A percentile compares a stretch with the other conserved stretches of the same genome.
These are phyloP conservation scores for Agrotis ipsilon DNA, from an alignment of 2,888 invertebrate species.

Conservation along the genomic window DNA sequence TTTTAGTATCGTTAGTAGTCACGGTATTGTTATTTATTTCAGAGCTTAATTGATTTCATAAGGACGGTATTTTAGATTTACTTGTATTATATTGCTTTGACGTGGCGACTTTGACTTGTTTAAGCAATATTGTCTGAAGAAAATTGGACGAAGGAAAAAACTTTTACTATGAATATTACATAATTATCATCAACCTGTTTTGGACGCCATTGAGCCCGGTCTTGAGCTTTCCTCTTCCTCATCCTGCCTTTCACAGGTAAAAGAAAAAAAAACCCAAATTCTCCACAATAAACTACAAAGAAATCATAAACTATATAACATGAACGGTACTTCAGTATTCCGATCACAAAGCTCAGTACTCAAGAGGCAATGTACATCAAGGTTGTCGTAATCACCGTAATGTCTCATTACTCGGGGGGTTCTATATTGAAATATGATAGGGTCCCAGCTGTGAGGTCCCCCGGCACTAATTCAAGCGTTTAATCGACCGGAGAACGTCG, in stretches of 20 bases:
- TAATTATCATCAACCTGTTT: no score
- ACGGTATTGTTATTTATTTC: background rate
- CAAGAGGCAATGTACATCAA: slow-evolving; percentile 67
- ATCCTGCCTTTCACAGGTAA: no score
- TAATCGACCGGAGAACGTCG: slow-evolving; percentile 75
- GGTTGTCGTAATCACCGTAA: slow-evolving; percentile 63
- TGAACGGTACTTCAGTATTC: slow-evolving; percentile 47
- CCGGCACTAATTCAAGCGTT: slow-evolving; percentile 79
- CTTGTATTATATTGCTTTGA: no score
- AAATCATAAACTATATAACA: slow-evolving; percentile 42
- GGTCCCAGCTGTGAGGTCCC: slow-evolving; percentile 79
- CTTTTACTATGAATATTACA: no score
- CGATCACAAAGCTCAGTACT: slow-evolving; percentile 57
- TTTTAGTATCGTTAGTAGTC: background rate
- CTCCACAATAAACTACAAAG: slow-evolving; percentile 24
- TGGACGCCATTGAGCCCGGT: no score
- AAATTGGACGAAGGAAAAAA: no score
- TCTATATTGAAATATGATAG: slow-evolving; percentile 82
- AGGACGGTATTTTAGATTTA: background rate
- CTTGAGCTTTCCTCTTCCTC: no score
- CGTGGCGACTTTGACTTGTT: no score
- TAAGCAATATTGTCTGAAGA: no score
- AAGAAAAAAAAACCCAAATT: background rate
- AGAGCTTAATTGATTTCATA: background rate
- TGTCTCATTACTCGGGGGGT: slow-evolving; percentile 66